A percentile compares a stretch with the other conserved stretches of the same genome.
These are phyloP conservation scores for Xiphydria camelus DNA, from an alignment of 2,888 invertebrate genomes.

Conservation along the genomic window DNA sequence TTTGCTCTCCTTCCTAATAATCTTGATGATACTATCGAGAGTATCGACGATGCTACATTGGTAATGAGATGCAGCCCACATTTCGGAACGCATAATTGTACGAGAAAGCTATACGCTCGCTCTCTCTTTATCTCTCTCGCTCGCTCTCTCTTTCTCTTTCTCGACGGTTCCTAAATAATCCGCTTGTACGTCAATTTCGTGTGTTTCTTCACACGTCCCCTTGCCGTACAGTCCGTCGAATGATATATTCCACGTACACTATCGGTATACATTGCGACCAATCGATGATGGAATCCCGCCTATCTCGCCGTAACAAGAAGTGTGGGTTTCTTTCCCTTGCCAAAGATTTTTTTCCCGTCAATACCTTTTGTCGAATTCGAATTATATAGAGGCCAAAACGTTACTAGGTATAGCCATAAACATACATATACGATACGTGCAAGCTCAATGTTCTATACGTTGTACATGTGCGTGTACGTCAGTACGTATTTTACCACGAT, in stretches of 20 bases:
- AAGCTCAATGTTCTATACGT: too few relatives aligned
- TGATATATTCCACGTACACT: neutral
- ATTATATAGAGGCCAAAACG: too few relatives aligned
- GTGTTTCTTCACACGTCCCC: neutral
- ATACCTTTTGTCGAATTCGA: neutral
- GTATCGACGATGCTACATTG: neutral
- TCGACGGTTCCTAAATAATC: neutral
- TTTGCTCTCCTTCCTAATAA: neutral
- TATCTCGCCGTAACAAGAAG: neutral
- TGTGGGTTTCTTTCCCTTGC: neutral
- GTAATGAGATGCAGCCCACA: too few relatives aligned
- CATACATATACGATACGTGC: too few relatives aligned
- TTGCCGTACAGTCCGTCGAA: neutral
- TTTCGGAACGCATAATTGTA: too few relatives aligned
- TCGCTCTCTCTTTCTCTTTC: too few relatives aligned
- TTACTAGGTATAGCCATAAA: too few relatives aligned
- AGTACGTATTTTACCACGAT: too few relatives aligned
- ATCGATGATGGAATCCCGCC: neutral
- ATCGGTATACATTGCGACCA: neutral
- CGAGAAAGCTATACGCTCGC: too few relatives aligned
- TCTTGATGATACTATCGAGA: neutral
- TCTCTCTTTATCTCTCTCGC: too few relatives aligned
- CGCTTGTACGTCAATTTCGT: neutral
- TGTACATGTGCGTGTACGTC: too few relatives aligned
- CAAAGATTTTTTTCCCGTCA: neutral